Percentiles rank a stretch among this genome's conserved stretches.
Evolutionary conservation across 1,140 invertebrate genomes (phyloP).

Genomic region (Zaprionus camerounensis): DNA sequence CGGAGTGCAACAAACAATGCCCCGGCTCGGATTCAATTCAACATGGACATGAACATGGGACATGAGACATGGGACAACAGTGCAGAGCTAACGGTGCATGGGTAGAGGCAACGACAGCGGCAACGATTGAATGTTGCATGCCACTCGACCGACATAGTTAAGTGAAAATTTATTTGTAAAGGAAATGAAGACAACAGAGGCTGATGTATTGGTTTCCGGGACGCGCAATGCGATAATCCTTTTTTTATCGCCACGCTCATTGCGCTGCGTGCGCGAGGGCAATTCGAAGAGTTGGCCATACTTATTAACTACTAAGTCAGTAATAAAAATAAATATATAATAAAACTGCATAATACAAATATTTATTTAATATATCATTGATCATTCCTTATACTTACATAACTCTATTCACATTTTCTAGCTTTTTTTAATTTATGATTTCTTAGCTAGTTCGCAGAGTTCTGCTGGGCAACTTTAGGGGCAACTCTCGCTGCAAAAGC

Average conservation of each 20-base stretch:
- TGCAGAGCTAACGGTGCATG: slow-evolving; percentile 12
- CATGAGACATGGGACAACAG: slow-evolving; percentile 7
- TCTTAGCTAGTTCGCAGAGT: too few relatives aligned
- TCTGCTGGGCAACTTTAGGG: neutral
- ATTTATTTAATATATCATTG: too few relatives aligned
- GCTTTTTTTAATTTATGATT: too few relatives aligned
- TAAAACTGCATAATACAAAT: too few relatives aligned
- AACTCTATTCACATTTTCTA: too few relatives aligned
- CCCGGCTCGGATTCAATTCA: slow-evolving; percentile 6
- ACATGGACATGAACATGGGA: slow-evolving; percentile 51
- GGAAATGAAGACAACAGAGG: slow-evolving; percentile 68
- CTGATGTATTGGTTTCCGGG: slow-evolving; percentile 80
- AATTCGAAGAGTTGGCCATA: neutral
- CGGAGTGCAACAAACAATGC: slow-evolving; percentile 34
- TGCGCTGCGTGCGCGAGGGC: slow-evolving; percentile 19
- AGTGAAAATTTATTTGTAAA: slow-evolving; percentile 80
- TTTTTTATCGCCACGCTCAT: slow-evolving; percentile 40
- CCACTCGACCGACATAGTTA: slow-evolving; percentile 73
- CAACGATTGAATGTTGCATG: slow-evolving; percentile 38
- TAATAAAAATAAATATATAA: too few relatives aligned
- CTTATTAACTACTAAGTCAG: neutral
- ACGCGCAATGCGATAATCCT: slow-evolving; percentile 72
- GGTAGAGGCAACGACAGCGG: neutral
- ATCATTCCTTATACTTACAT: too few relatives aligned
- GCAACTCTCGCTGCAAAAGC: slow-evolving; percentile 18